Evolutionary conservation across 1,140 invertebrate genomes (phyloP).

Genomic region (Drosophila kikkawai): DNA sequence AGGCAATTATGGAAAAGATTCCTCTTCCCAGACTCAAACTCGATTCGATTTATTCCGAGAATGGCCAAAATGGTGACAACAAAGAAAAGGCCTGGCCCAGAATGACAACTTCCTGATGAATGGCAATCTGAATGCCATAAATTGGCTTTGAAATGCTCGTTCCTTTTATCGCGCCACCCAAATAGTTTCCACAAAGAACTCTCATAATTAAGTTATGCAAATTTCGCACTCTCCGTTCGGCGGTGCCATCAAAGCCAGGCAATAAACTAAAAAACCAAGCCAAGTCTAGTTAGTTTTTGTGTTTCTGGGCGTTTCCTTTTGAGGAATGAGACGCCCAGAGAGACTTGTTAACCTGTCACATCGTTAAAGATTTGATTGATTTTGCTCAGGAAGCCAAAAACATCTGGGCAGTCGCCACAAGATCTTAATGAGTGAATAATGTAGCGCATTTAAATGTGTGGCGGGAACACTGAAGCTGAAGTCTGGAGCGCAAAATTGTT

Average conservation of each 20-base stretch:
- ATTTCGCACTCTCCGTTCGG: conserved; percentile 63
- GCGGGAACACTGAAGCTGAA: conserved; percentile 55
- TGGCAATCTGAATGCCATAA: conserved; percentile 64
- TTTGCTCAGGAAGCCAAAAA: conserved; percentile 70
- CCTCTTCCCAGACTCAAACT: background rate
- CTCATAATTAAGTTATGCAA: conserved; percentile 82
- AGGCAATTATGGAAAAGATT: conserved; percentile 19
- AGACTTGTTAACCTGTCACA: conserved; percentile 56
- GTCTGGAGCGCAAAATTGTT: conserved; percentile 26
- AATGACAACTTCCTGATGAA: conserved; percentile 65
- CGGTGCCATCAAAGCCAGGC: conserved; percentile 66
- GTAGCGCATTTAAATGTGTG: conserved; percentile 80
- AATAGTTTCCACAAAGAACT: conserved; percentile 75
- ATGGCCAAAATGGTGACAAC: conserved; percentile 31
- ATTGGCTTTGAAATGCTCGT: conserved; percentile 56
- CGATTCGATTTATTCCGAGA: conserved; percentile 30
- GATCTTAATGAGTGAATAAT: conserved; percentile 75
- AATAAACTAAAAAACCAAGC: conserved; percentile 55
- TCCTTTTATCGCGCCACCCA: conserved; percentile 76
- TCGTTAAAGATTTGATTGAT: conserved; percentile 81
- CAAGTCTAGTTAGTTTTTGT: conserved; percentile 21
- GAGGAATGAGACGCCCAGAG: conserved; percentile 7
- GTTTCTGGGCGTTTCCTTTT: conserved; percentile 34
- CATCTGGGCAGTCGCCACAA: conserved; percentile 39
- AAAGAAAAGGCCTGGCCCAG: conserved; percentile 3